These are phyloP conservation scores for Melinopterus prodromus DNA, from an alignment of 2,888 invertebrate species.

Conservation along the genomic window DNA sequence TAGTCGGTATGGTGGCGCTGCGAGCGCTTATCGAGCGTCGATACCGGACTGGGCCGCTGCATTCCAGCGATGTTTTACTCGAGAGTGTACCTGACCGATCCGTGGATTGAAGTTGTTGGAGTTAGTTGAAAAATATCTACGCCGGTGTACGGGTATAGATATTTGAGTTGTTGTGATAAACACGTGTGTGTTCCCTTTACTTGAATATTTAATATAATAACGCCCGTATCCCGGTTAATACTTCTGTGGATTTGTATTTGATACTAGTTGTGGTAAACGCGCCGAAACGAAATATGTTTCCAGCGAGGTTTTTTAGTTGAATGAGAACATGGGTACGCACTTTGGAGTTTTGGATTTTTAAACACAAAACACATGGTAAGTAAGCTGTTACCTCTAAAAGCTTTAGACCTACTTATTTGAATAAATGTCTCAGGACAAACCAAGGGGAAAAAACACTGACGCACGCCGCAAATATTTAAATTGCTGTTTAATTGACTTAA, in stretches of 20 bases:
- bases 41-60: slow-evolving; percentile 50
- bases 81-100: slow-evolving; percentile 61
- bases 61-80: slow-evolving; percentile 60
- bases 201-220: not conserved
- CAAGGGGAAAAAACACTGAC: not conserved
- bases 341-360: slow-evolving; percentile 50
- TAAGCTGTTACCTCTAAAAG: slow-evolving; percentile 26
- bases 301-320: slow-evolving; percentile 28
- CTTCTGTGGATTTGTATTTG: slow-evolving; percentile 10
- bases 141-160: slow-evolving; percentile 49
- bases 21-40: slow-evolving; percentile 34
- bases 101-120: slow-evolving; percentile 56
- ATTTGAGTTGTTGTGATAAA: slow-evolving; percentile 40
- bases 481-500: not conserved
- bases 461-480: not conserved
- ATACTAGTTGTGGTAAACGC: slow-evolving; percentile 14
- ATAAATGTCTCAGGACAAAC: too few species aligned
- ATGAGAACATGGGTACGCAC: slow-evolving; percentile 42
- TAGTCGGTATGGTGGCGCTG: slow-evolving; percentile 41
- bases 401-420: too few species aligned
- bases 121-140: slow-evolving; percentile 57
- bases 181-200: slow-evolving; percentile 28
- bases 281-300: slow-evolving; percentile 30
- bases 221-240: slow-evolving; percentile 9
- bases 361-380: slow-evolving; percentile 55